Percentiles rank a stretch among this genome's conserved stretches.
phyloP scores from a whole-genome alignment of 2,113 vertebrate species.

The Gobius niger region DNA sequence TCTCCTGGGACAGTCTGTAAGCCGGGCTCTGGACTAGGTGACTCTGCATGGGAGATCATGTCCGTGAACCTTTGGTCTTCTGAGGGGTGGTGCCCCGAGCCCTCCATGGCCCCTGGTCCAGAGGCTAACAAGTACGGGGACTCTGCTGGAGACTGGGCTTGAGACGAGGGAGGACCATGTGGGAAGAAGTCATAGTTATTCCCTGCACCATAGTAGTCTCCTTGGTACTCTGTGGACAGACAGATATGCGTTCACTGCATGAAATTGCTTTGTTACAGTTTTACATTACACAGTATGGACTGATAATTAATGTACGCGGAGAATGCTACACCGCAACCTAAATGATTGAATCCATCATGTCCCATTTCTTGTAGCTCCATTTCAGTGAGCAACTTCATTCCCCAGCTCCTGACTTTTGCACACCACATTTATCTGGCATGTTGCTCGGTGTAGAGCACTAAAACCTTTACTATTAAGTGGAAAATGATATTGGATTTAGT shows the following conservation, averaged over 20 bases:
- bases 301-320: not conserved
- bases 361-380: constrained; percentile 63
- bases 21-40: constrained; percentile 93
- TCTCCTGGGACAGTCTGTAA: constrained; percentile 90
- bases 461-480: too few relatives aligned
- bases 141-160: constrained; percentile 94
- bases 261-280: too few relatives aligned
- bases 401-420: constrained; percentile 53
- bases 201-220: constrained; percentile 92
- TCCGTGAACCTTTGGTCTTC: constrained; percentile 99
- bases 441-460: constrained; percentile 48
- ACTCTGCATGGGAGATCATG: constrained; percentile 96
- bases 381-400: constrained; percentile 66
- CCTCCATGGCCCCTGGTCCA: constrained; percentile 87
- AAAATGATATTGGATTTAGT: too few relatives aligned
- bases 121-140: constrained; percentile 90
- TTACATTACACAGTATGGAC: not conserved
- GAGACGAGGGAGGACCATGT: constrained; percentile 91
- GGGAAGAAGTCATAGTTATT: constrained; percentile 96
- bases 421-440: constrained; percentile 54
- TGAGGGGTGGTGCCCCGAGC: constrained; percentile 87
- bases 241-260: constrained; percentile 14
- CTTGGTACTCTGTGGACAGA: constrained; percentile 87
- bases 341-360: constrained; percentile 64
- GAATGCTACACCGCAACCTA: constrained; percentile 35